Conservation (phyloP, 2,113 vertebrate genomes). For the Clarias macrocephalus region DNA sequence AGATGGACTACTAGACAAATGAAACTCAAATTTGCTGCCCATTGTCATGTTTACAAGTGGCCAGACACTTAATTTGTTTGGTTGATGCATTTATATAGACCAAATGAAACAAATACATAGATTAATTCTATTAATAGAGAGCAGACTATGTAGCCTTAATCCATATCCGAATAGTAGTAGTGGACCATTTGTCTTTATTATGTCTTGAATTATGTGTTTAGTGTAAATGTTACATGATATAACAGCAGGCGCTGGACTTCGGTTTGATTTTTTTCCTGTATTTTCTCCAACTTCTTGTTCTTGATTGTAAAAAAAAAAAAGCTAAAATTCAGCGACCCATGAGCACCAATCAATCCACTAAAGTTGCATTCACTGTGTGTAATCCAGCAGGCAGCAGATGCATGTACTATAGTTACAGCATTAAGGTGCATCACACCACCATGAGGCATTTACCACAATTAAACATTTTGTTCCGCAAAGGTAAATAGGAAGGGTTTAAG, state of each 20-base stretch:
- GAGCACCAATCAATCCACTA: neutral
- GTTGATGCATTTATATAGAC: neutral
- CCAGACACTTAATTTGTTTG: neutral
- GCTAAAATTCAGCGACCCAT: neutral
- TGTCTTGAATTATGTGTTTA: neutral
- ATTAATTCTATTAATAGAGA: neutral
- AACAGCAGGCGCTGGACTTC: neutral
- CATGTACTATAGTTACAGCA: neutral
- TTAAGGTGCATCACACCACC: neutral
- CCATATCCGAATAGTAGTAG: neutral
- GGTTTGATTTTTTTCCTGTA: neutral
- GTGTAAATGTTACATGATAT: neutral
- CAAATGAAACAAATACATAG: neutral
- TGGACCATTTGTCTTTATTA: neutral
- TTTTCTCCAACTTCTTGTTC: neutral
- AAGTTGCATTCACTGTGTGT: neutral
- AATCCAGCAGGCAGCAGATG: neutral
- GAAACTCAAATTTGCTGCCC: neutral
- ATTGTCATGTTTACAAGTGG: neutral
- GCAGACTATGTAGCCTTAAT: neutral
- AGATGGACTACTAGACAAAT: neutral
- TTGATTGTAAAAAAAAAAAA: neutral
- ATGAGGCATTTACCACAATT: neutral
- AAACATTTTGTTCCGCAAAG: neutral
- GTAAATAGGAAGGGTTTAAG: neutral